Evolutionary conservation across 2,797 vertebrate genomes (phyloP), one percentile per base, ranked within the genome.

Genomic region (Champsocephalus gunnari): DNA sequence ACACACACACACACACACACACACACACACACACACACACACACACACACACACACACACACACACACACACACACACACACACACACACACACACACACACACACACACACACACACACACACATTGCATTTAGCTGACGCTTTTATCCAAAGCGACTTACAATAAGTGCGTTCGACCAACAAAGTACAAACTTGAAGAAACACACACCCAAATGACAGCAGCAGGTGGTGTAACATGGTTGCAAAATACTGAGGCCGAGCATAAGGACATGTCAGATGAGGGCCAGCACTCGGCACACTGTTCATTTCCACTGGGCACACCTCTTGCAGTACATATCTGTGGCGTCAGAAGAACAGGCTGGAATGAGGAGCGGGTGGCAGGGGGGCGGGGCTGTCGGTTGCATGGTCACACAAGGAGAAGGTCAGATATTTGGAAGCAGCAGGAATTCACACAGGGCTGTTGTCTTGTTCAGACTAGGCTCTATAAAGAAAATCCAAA

Each of bases 171-270:
- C 21, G 21, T 21, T 21, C 21, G 21, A 21, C 21, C 21, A 21
- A 21, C 21, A 21, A 21, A 21, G 2, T 21, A 21, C 21, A 21
- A 21, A 21, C 21, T 21, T 21, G 21, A 21, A 21, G 21, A 21
- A 21, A 12, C 43, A 14, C 60, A 24, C 55, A 21, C 34, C 74
- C 53, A 74, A 88, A 50, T 87, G 87, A 89, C 88, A 89, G 90
- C 78, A 89, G 81, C 93, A 92, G 90, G 86, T 92, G 92, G 73
- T 66, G 66, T 50, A 76, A 84, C 60, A 59, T 45, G 51, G 59
- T 55, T 81, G 86, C 82, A 79, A 88, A 77, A 85, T 88, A 85
- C 81, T 32, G 24, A 66, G 67, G 66, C 60, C 9, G 11, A 73
- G 80, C 76, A 74, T 70, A 71, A 86, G 81, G 73, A 73, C 73